Conservation (phyloP, 1,140 invertebrate genomes). For the Conus ventricosus region DNA sequence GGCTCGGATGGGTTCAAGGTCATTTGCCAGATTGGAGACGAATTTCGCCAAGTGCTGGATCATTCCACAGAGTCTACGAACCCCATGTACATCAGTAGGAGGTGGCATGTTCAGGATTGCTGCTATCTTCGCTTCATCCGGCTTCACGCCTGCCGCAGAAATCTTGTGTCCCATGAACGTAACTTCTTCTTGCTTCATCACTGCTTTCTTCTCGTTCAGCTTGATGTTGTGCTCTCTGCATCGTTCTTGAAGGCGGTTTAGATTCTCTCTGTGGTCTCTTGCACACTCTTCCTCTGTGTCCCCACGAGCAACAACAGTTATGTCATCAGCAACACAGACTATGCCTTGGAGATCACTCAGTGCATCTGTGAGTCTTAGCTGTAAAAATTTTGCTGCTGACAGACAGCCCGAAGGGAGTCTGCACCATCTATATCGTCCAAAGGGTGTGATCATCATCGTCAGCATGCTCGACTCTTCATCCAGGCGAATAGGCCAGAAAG, state of each 20-base stretch:
- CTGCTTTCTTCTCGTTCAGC: constrained; percentile 37
- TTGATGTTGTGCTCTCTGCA: not conserved
- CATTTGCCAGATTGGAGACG: not conserved
- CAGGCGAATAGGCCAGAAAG: constrained; percentile 61
- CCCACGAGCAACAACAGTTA: constrained; percentile 35
- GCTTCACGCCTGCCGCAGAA: constrained; percentile 11
- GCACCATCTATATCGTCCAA: constrained; percentile 53
- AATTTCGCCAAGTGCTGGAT: not conserved
- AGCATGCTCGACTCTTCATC: constrained; percentile 54
- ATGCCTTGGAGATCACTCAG: constrained; percentile 43
- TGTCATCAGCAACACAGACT: constrained; percentile 41
- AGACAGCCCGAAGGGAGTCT: constrained; percentile 49
- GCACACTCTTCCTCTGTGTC: constrained; percentile 27
- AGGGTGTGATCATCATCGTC: constrained; percentile 62
- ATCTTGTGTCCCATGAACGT: constrained; percentile 57
- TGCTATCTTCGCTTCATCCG: constrained; percentile 20
- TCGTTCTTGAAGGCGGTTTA: constrained; percentile 53
- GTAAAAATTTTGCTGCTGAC: constrained; percentile 56
- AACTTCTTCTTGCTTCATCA: constrained; percentile 38
- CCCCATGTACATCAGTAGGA: not conserved
- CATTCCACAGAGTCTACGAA: not conserved
- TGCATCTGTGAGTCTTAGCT: constrained; percentile 41
- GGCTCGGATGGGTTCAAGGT: not conserved
- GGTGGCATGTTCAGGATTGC: constrained; percentile 23
- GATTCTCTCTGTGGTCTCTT: constrained; percentile 29